These are phyloP conservation scores for Ptilodon capucinus DNA, from an alignment of 2,888 invertebrate genomes.

Conservation along the genomic window DNA sequence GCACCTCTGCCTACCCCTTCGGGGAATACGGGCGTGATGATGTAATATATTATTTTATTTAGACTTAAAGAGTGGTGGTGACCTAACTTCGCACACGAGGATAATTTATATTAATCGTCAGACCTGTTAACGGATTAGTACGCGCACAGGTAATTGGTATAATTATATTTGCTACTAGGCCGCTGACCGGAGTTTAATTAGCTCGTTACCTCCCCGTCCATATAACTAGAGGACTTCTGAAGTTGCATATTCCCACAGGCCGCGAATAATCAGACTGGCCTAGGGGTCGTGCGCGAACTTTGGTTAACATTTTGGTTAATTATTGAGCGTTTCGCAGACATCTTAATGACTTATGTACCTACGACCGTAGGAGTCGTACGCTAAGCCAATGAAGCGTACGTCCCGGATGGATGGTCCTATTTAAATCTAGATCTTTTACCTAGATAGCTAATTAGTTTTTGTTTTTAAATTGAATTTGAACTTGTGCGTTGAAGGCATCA, in stretches of 20 bases:
- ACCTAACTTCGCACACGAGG: background rate
- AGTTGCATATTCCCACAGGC: slow-evolving; percentile 26
- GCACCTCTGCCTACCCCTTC: too few species aligned
- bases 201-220: slow-evolving; percentile 7
- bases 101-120: background rate
- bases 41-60: too few species aligned
- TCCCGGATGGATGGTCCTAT: too few species aligned
- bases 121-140: slow-evolving; percentile 1
- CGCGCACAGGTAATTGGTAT: slow-evolving; percentile 6
- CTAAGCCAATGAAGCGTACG: too few species aligned
- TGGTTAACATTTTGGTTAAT: slow-evolving; percentile 34
- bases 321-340: slow-evolving; percentile 23
- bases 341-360: too few species aligned
- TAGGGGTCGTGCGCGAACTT: slow-evolving; percentile 16
- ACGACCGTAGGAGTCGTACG: too few species aligned
- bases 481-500: too few species aligned
- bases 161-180: slow-evolving; percentile 5
- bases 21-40: too few species aligned
- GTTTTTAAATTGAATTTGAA: too few species aligned
- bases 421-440: too few species aligned
- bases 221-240: slow-evolving; percentile 23
- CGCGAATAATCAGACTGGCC: slow-evolving; percentile 33
- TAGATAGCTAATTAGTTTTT: too few species aligned
- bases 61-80: too few species aligned
- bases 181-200: slow-evolving; percentile 10